phyloP scores from a whole-genome alignment of 2,797 vertebrate species.

The Lophura swinhoii region DNA sequence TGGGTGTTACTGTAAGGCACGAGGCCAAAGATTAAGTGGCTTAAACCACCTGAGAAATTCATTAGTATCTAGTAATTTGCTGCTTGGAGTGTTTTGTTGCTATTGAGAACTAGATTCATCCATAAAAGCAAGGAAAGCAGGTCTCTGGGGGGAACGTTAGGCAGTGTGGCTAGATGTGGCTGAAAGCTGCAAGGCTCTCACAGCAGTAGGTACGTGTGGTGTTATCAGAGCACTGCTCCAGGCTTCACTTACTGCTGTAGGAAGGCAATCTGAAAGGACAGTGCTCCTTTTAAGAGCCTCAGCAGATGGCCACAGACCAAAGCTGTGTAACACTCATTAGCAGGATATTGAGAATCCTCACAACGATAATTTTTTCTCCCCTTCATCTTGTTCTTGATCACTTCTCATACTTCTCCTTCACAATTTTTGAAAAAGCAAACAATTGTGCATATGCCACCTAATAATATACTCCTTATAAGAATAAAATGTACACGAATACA shows the following conservation, averaged over 20 bases:
- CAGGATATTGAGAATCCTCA: not conserved
- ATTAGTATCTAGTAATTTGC: constrained; percentile 60
- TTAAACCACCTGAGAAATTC: constrained; percentile 72
- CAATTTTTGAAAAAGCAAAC: not conserved
- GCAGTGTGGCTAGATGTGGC: not conserved
- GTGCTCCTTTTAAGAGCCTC: not conserved
- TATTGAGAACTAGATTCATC: not conserved
- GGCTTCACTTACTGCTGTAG: not conserved
- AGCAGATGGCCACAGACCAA: not conserved
- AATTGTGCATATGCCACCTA: not conserved
- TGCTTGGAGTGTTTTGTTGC: constrained; percentile 45
- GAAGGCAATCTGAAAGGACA: not conserved
- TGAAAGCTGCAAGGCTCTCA: not conserved
- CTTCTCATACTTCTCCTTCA: not conserved
- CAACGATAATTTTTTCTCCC: not conserved
- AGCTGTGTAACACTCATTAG: not conserved
- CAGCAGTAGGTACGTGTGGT: not conserved
- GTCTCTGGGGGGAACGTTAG: not conserved
- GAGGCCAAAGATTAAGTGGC: constrained; percentile 73
- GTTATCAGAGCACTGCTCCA: not conserved
- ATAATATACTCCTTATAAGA: not conserved
- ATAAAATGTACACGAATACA: not conserved
- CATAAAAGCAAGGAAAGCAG: not conserved
- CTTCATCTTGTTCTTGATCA: not conserved
- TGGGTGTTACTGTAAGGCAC: constrained; percentile 35